These are phyloP conservation scores for Zygogramma bicolorata DNA, from an alignment of 2,888 invertebrate genomes.

Conservation along the genomic window DNA sequence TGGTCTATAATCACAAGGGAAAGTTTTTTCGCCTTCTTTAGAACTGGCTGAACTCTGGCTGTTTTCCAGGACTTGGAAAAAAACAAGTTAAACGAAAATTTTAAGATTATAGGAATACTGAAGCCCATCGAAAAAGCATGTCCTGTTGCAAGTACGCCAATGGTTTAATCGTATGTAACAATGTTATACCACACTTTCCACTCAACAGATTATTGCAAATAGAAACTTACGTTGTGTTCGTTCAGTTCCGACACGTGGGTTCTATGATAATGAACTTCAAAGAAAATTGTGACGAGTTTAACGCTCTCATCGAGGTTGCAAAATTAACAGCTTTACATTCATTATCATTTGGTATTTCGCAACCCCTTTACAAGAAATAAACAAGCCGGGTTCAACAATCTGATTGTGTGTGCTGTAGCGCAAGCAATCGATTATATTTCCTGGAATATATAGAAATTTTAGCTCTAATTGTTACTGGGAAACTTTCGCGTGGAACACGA, in stretches of 20 bases:
- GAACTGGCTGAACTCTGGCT: no score
- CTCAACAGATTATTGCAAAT: constrained; percentile 39
- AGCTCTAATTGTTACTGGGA: neutral
- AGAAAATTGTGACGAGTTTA: constrained; percentile 46
- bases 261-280: constrained; percentile 45
- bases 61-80: no score
- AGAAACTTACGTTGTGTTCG: constrained; percentile 42
- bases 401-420: neutral
- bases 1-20: no score
- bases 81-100: no score
- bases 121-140: neutral
- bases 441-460: neutral
- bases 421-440: neutral
- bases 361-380: constrained; percentile 36
- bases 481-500: neutral
- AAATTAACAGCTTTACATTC: constrained; percentile 35
- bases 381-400: constrained; percentile 33
- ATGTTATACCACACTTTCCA: constrained; percentile 44
- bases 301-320: constrained; percentile 35
- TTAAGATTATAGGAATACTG: no score
- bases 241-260: constrained; percentile 41
- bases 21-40: no score
- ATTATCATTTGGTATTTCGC: constrained; percentile 40
- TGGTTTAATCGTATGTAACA: constrained; percentile 30
- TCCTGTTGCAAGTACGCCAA: constrained; percentile 13